Evolutionary conservation across 2,797 vertebrate genomes (phyloP), one percentile per base, ranked within the genome.

Genomic region (Scleropages formosus): DNA sequence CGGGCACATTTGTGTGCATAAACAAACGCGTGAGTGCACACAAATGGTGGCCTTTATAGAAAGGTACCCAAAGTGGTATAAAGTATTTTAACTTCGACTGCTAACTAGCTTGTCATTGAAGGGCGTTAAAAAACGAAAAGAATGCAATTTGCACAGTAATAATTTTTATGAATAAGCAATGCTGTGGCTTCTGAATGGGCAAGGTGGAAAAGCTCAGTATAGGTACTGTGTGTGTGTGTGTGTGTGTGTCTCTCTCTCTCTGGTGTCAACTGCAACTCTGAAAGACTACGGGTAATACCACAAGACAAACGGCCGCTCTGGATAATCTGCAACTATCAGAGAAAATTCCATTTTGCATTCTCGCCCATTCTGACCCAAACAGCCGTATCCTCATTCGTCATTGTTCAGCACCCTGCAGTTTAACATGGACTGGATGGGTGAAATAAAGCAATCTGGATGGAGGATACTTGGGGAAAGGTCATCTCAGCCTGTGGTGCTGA

Each of bases 341-440:
- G 66, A 22, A 68, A 68, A 68, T n/a, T n/a, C 66, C 39, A 22
- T 49, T 68, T 49, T 39, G 49, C 46, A 49, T 24, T 68, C 12
- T 68, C 66, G 1, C 22, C 66, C 46, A 49, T 13, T 68, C 9
- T 47, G 46, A 1, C 22, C 66, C 66, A 49, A 47, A 68, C 39
- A 49, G 18, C 20, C 0, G 39, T 20, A 39, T 20, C 1, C 16
- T 46, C 66, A 68, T 68, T 68, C 46, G 68, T 68, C 66, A 68
- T 46, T 22, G n/a, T 31, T 39, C 20, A n/a, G 39, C 66, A 68
- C 39, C 39, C 39, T 22, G 3, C 66, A 68, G 39, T 44, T 68
- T 46, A 49, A 49, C n/a, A 47, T 16, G 46, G 64, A 46, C 64
- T 4, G 64, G 27, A 27, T 66, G 15, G 18, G 18, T 26, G 18